Conservation (phyloP, 2,888 invertebrate genomes). For the Synergus laeviventris region DNA sequence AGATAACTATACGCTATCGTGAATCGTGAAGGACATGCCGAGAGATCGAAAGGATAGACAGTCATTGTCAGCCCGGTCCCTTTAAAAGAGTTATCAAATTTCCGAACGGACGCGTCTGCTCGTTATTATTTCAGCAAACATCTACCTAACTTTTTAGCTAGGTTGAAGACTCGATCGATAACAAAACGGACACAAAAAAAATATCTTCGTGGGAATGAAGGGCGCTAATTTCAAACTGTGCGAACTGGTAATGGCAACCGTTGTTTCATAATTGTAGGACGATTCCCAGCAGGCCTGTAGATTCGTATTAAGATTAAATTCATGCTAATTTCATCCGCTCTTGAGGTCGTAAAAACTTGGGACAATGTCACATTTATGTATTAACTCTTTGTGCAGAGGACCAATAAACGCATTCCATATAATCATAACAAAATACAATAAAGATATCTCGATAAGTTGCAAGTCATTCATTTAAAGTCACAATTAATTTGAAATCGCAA, state of each 20-base stretch:
- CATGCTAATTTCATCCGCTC: not conserved
- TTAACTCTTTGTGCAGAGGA: not conserved
- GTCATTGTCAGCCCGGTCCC: conserved; percentile 43
- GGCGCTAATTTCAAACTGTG: not conserved
- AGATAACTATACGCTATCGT: not conserved
- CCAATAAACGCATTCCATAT: not conserved
- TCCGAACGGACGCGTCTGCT: conserved; percentile 51
- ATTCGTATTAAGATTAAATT: conserved; percentile 9
- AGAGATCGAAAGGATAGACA: not conserved
- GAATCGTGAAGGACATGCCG: conserved; percentile 32
- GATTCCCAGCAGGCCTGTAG: not conserved
- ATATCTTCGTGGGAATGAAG: conserved; percentile 18
- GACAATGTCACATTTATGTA: not conserved
- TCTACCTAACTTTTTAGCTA: conserved; percentile 45
- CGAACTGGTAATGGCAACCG: not conserved
- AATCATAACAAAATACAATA: not conserved
- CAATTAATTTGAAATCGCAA: too few species aligned
- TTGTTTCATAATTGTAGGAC: conserved; percentile 1
- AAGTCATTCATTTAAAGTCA: too few species aligned
- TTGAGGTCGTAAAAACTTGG: not conserved
- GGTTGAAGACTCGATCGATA: conserved; percentile 46
- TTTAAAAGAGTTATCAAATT: conserved; percentile 64
- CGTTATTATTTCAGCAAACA: conserved; percentile 64
- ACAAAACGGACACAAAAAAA: conserved; percentile 46
- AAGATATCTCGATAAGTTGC: too few species aligned